Conservation (phyloP, 2,113 vertebrate species). For the human (Homo sapiens) region GRCh38 chrX:76818001-76818500, state of each 20-base stretch:
- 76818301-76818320: not conserved
- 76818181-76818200: not conserved
- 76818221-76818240: not conserved
- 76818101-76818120: not conserved
- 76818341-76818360: not conserved
- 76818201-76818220: not conserved
- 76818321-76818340: not conserved
- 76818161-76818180: not conserved
- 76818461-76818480: not conserved
- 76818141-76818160: not conserved
- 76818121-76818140: not conserved
- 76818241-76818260: not conserved
- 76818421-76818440: not conserved
- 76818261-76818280: not conserved
- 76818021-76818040: too few species aligned
- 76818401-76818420: not conserved
- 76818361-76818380: not conserved
- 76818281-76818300: too few species aligned
- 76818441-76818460: too few species aligned
- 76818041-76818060: not conserved
- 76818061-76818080: too few species aligned
- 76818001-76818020: too few species aligned
- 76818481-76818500: not conserved
- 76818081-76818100: not conserved
- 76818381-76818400: not conserved